Evolutionary conservation across 92 coral and sea anemone genomes (phyloP).

Genomic region (Micromussa lordhowensis): DNA sequence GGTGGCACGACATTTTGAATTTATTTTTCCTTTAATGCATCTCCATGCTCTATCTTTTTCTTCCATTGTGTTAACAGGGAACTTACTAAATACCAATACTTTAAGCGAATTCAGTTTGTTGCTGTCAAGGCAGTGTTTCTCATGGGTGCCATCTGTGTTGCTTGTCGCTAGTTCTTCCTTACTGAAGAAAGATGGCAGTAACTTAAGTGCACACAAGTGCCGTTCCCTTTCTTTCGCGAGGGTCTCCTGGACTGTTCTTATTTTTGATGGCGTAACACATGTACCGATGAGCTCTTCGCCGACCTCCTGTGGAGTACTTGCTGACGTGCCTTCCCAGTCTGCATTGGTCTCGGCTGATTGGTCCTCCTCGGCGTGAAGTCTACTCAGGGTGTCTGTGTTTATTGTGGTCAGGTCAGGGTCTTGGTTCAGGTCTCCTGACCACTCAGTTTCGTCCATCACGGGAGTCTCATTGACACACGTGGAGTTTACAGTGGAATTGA

Average conservation of each 20-base stretch:
- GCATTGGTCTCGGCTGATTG: too few relatives aligned
- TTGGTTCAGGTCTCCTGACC: too few relatives aligned
- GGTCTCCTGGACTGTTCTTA: conserved; percentile 33
- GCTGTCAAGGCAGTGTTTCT: conserved; percentile 18
- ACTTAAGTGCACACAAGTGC: conserved; percentile 38
- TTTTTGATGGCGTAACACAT: conserved; percentile 29
- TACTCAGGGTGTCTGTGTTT: too few relatives aligned
- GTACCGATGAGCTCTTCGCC: too few relatives aligned
- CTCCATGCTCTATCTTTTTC: conserved; percentile 40
- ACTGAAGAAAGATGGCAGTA: conserved; percentile 29
- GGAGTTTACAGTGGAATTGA: too few relatives aligned
- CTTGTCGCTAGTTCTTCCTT: conserved; percentile 42
- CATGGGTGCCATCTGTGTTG: conserved; percentile 39
- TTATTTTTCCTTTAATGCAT: conserved; percentile 26
- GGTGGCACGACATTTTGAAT: conserved; percentile 43
- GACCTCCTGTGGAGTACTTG: too few relatives aligned
- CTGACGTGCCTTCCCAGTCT: too few relatives aligned
- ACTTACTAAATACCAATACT: conserved; percentile 30
- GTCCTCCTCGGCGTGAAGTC: too few relatives aligned
- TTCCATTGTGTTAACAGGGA: conserved; percentile 24
- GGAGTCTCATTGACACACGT: too few relatives aligned
- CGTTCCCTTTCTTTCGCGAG: conserved; percentile 38
- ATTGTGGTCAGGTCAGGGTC: too few relatives aligned
- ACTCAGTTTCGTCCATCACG: too few relatives aligned
- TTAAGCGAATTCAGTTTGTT: conserved; percentile 22